A percentile compares a stretch with the other conserved stretches of the same genome.
phyloP scores from a whole-genome alignment of 2,113 vertebrate species.

The Neotragus pygmaeus region DNA sequence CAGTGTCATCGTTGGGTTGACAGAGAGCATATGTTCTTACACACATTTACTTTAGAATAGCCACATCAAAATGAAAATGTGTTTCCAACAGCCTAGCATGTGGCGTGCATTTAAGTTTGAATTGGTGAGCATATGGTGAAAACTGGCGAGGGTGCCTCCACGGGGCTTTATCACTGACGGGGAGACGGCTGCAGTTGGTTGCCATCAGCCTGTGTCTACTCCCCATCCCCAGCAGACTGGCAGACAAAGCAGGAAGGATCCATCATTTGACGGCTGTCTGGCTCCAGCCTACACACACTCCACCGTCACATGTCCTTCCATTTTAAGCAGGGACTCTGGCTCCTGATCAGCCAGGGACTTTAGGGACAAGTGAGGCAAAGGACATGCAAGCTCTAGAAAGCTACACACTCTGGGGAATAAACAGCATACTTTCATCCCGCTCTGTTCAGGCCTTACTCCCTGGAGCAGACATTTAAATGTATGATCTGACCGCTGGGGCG shows the following conservation, averaged over 20 bases:
- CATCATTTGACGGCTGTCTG: neutral
- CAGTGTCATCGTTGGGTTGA: conserved; percentile 68
- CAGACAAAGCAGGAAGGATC: neutral
- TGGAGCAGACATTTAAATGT: neutral
- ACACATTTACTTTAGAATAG: conserved; percentile 75
- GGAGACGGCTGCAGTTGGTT: conserved; percentile 13
- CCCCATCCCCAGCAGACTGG: neutral
- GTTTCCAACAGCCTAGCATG: conserved; percentile 68
- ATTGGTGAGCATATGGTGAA: conserved; percentile 43
- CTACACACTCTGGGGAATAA: neutral
- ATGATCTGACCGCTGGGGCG: neutral
- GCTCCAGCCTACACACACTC: neutral
- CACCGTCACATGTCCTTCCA: neutral
- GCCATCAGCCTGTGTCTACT: neutral
- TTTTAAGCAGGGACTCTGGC: neutral
- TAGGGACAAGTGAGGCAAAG: neutral
- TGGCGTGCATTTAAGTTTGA: conserved; percentile 56
- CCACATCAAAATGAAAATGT: conserved; percentile 75
- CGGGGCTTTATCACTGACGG: neutral
- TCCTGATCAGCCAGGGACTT: neutral
- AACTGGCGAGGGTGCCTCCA: conserved; percentile 13
- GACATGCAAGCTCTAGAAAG: neutral
- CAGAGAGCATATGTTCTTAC: conserved; percentile 60
- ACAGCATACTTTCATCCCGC: fast-evolving
- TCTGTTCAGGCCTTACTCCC: neutral